phyloP scores from a whole-genome alignment of 2,797 vertebrate species.

The Coluber constrictor region DNA sequence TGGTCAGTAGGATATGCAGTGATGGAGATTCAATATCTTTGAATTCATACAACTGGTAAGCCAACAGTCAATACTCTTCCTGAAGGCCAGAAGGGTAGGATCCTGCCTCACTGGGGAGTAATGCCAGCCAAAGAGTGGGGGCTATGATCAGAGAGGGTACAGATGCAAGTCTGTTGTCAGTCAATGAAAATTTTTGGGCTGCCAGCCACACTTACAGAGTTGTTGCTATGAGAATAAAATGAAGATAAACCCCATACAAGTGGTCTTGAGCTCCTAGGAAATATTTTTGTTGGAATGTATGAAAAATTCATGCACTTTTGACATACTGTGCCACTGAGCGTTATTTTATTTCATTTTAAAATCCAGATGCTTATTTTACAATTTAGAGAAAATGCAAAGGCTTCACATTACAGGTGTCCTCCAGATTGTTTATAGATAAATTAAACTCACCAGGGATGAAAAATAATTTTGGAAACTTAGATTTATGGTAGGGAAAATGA shows the following conservation, averaged over 20 bases:
- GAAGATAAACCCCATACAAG: not conserved
- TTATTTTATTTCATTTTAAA: conserved; percentile 8
- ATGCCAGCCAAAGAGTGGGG: too few relatives aligned
- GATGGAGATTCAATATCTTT: not conserved
- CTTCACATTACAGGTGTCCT: conserved; percentile 36
- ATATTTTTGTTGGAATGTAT: not conserved
- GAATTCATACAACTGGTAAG: not conserved
- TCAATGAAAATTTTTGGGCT: not conserved
- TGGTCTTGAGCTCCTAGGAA: not conserved
- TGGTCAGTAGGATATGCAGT: not conserved
- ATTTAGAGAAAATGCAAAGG: conserved; percentile 22
- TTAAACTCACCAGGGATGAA: conserved; percentile 55
- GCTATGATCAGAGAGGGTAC: not conserved
- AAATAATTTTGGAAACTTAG: conserved; percentile 38
- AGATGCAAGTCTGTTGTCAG: not conserved
- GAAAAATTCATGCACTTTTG: not conserved
- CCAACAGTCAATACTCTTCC: too few relatives aligned
- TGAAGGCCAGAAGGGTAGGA: too few relatives aligned
- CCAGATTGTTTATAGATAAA: conserved; percentile 43
- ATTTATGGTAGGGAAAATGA: conserved; percentile 54
- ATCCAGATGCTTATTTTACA: conserved; percentile 26
- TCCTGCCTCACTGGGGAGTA: too few relatives aligned
- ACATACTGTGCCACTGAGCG: not conserved
- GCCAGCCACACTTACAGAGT: not conserved
- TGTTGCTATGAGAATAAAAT: not conserved